These are phyloP conservation scores for Oryzaephilus surinamensis DNA, from an alignment of 1,140 invertebrate genomes.

Conservation along the genomic window DNA sequence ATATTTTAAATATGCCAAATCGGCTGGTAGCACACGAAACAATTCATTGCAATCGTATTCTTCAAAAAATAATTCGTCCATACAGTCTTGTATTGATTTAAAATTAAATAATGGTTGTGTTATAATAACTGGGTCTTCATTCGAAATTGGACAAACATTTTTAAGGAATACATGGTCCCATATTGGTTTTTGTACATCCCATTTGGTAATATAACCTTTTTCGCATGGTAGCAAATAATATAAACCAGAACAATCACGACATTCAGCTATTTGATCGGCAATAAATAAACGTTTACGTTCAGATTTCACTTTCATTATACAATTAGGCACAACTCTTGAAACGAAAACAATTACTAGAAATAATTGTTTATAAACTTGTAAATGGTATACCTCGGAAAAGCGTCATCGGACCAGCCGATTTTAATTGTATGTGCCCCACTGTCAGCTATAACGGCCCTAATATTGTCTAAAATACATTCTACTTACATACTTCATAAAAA, in stretches of 20 bases:
- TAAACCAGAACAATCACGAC: slow-evolving; percentile 86
- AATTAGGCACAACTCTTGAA: slow-evolving; percentile 78
- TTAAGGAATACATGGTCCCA: slow-evolving; percentile 95
- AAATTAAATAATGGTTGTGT: slow-evolving; percentile 97
- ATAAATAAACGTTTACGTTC: slow-evolving; percentile 88
- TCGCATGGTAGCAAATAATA: slow-evolving; percentile 93
- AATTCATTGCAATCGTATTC: slow-evolving; percentile 88
- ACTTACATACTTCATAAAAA: no score
- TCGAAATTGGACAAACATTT: slow-evolving; percentile 71
- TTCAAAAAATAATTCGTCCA: slow-evolving; percentile 95
- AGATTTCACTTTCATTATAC: slow-evolving; percentile 96
- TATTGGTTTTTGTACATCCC: slow-evolving; percentile 90
- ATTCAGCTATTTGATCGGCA: slow-evolving; percentile 90
- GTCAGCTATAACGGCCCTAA: no score
- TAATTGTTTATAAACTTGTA: slow-evolving; percentile 3
- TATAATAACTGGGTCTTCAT: slow-evolving; percentile 70
- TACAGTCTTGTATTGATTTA: slow-evolving; percentile 80
- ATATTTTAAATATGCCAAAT: slow-evolving; percentile 48
- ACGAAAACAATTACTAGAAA: slow-evolving; percentile 12
- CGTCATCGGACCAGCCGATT: slow-evolving; percentile 61
- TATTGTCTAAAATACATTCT: no score
- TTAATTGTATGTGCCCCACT: slow-evolving; percentile 82
- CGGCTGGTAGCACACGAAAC: slow-evolving; percentile 66
- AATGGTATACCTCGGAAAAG: slow-evolving; percentile 50
- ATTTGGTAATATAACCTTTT: slow-evolving; percentile 91